Evolutionary conservation across 2,888 invertebrate genomes (phyloP).

Genomic region (Cinara cedri): DNA sequence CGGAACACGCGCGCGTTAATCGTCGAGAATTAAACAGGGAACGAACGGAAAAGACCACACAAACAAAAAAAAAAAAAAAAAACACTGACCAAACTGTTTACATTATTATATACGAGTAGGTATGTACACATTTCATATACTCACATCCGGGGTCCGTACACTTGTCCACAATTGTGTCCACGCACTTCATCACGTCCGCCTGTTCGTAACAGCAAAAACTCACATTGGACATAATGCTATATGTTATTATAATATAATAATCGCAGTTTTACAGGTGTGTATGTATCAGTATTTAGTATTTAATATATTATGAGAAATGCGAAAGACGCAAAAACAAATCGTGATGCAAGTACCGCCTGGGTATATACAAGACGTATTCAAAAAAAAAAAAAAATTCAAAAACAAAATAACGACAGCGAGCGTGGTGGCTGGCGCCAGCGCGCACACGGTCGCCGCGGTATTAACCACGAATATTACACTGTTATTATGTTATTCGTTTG

Average conservation of each 20-base stretch:
- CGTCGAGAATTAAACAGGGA: too few relatives aligned
- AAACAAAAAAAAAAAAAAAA: too few relatives aligned
- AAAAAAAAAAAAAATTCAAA: background rate
- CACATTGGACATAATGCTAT: constrained; percentile 71
- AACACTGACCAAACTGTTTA: background rate
- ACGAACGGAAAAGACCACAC: too few relatives aligned
- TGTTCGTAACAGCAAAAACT: constrained; percentile 76
- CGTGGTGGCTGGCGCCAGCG: too few relatives aligned
- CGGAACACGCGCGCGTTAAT: too few relatives aligned
- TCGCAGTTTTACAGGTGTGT: constrained; percentile 61
- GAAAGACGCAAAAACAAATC: background rate
- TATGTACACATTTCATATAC: constrained; percentile 63
- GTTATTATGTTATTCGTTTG: too few relatives aligned
- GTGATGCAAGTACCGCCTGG: too few relatives aligned
- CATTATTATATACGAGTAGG: background rate
- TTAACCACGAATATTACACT: too few relatives aligned
- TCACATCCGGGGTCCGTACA: constrained; percentile 84
- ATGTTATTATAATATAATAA: too few relatives aligned
- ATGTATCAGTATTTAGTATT: too few relatives aligned
- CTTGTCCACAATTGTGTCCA: constrained; percentile 78
- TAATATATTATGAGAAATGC: background rate
- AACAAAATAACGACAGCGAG: background rate
- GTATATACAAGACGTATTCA: background rate
- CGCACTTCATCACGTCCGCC: constrained; percentile 74
- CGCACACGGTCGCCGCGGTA: too few relatives aligned